These are phyloP conservation scores for Phocides pigmalion DNA, from an alignment of 1,140 invertebrate genomes.

Conservation along the genomic window DNA sequence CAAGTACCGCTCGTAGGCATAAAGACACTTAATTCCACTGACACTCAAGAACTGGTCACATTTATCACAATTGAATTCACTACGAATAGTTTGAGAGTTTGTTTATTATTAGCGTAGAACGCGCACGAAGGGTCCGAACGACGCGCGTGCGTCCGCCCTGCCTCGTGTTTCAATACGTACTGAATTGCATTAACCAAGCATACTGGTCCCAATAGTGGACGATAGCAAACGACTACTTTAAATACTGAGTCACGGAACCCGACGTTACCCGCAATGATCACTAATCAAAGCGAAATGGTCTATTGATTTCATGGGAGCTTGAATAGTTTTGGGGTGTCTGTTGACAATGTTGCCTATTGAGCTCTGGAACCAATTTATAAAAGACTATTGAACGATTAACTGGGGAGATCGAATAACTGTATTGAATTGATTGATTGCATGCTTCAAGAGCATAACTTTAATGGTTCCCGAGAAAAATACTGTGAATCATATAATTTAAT, in stretches of 20 bases:
- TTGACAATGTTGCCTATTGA: slow-evolving; percentile 32
- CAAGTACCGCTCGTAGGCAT: slow-evolving; percentile 52
- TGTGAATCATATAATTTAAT: slow-evolving; percentile 29
- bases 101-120: slow-evolving; percentile 58
- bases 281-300: slow-evolving; percentile 51
- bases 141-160: slow-evolving; percentile 56
- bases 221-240: slow-evolving; percentile 59
- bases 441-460: neutral
- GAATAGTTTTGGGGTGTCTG: slow-evolving; percentile 44
- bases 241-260: slow-evolving; percentile 70
- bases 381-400: slow-evolving; percentile 9
- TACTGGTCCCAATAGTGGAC: slow-evolving; percentile 34
- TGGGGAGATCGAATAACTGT: slow-evolving; percentile 22
- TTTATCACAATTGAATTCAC: slow-evolving; percentile 62
- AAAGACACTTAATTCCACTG: slow-evolving; percentile 49
- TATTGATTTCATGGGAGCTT: slow-evolving; percentile 56
- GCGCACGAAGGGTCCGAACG: slow-evolving; percentile 40
- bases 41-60: slow-evolving; percentile 50
- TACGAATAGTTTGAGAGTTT: slow-evolving; percentile 49
- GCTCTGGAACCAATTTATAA: slow-evolving; percentile 15
- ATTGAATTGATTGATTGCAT: slow-evolving; percentile 28
- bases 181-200: slow-evolving; percentile 43
- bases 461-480: slow-evolving; percentile 9
- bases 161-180: slow-evolving; percentile 60
- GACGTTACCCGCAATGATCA: slow-evolving; percentile 61